Evolutionary conservation across 2,113 vertebrate genomes (phyloP).

Genomic region (Microtus pennsylvanicus): DNA sequence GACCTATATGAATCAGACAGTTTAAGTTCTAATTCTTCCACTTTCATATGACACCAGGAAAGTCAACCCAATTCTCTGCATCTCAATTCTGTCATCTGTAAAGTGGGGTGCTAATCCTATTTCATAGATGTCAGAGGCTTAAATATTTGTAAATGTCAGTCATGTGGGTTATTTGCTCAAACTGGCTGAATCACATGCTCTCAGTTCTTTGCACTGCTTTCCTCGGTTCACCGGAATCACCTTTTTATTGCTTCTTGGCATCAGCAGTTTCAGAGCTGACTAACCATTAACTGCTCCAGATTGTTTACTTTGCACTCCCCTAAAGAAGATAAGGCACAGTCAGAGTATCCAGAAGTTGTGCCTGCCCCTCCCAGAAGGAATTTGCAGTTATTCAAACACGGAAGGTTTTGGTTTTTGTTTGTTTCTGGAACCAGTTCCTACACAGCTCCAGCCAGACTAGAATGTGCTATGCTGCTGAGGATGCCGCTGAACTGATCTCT

Average conservation of each 20-base stretch:
- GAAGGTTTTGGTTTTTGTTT: neutral
- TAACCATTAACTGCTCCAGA: conserved; percentile 66
- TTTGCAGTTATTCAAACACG: conserved; percentile 15
- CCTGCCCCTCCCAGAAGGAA: conserved; percentile 46
- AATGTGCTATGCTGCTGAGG: neutral
- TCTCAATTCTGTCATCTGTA: conserved; percentile 50
- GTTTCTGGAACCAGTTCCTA: neutral
- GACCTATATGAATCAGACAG: conserved; percentile 37
- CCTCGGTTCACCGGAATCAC: conserved; percentile 64
- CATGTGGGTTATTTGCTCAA: conserved; percentile 44
- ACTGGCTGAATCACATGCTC: conserved; percentile 41
- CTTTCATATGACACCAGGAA: conserved; percentile 39
- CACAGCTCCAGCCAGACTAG: neutral
- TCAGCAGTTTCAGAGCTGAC: conserved; percentile 66
- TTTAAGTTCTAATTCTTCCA: conserved; percentile 59
- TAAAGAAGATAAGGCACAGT: conserved; percentile 74
- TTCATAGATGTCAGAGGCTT: conserved; percentile 23
- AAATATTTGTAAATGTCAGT: conserved; percentile 38
- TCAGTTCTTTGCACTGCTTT: conserved; percentile 57
- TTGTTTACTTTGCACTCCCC: conserved; percentile 39
- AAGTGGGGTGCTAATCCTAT: neutral
- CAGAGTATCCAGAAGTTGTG: neutral
- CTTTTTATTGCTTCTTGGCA: conserved; percentile 61
- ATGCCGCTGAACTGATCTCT: neutral
- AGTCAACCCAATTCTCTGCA: conserved; percentile 34